These are phyloP conservation scores for Drosophila ezoana DNA, from an alignment of 2,888 invertebrate species.

Conservation along the genomic window DNA sequence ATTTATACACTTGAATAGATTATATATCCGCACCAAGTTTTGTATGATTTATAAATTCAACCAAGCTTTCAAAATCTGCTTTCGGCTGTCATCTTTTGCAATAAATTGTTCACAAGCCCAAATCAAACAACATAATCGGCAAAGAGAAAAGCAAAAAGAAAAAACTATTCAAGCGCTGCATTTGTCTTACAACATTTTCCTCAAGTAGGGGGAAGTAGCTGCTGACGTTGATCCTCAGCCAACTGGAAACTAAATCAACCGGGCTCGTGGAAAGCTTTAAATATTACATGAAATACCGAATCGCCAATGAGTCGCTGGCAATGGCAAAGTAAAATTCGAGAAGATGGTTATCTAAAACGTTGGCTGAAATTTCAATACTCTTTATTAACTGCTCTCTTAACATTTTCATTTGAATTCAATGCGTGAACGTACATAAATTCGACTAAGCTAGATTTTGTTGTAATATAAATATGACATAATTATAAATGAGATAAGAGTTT, in stretches of 20 bases:
- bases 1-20: neutral
- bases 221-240: constrained; percentile 33
- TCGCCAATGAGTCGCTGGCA: constrained; percentile 40
- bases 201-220: neutral
- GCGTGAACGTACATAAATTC: too few relatives aligned
- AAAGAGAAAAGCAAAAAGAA: neutral
- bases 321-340: constrained; percentile 8
- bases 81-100: constrained; percentile 2
- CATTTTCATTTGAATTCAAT: neutral
- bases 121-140: constrained; percentile 28
- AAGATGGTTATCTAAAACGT: too few relatives aligned
- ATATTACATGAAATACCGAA: constrained; percentile 70
- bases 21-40: neutral
- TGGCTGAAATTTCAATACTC: neutral
- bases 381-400: neutral
- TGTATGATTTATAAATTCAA: constrained; percentile 13
- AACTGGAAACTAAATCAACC: constrained; percentile 38
- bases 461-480: too few relatives aligned
- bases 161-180: constrained; percentile 35
- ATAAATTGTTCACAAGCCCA: constrained; percentile 15
- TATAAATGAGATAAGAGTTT: too few relatives aligned
- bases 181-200: constrained; percentile 19
- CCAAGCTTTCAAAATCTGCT: constrained; percentile 1
- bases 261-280: constrained; percentile 49
- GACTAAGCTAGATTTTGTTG: too few relatives aligned